Base-by-base conservation (phyloP, 35 echinoderm and acorn worm genomes). In the Chiridota heheva region DNA sequence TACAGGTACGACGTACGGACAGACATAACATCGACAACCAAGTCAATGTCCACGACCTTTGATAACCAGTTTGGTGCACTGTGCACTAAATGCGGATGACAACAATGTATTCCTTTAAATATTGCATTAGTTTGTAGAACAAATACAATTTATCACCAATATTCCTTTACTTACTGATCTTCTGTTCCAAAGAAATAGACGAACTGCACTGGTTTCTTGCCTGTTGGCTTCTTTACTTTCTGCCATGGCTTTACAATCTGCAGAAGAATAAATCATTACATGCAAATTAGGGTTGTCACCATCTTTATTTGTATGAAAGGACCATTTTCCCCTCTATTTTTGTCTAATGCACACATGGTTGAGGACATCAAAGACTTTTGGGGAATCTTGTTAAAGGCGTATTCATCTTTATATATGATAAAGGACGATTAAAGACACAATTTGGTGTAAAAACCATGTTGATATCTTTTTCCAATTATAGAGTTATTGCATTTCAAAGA, bases 161-260 rank as follows among this genome's bases (percentile, higher is more conserved):
- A n/a, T n/a, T n/a, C n/a, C n/a, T n/a, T n/a, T n/a, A 87, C 84
- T 87, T 87, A 87, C 84, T 87, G 84, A 40, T 87, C 84, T 40
- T 87, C 84, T 22, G 84, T 87, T 33, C 84, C 84, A 70, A 77
- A 87, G 27, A 87, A 87, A 62, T 77, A 87, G n/a, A 87, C 72
- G 59, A 87, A 87, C 32, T 67, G 67, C 40, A 58, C 58, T 7
- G 60, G 60, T 35, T 87, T 87, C 34, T 87, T 87, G 31, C 72
- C 84, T 34, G 72, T 44, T 59, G 84, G 84, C 33, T 87, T 87
- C 73, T 77, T 78, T 6, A 87, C 84, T 69, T 87, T 74, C 48
- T 77, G 66, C 84, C 71, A 78, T 1, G 84, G 84, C 61, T 76
- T 87, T 22, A 87, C 84, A 42, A 87, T 78, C 84, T 87, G 22